A percentile compares a stretch with the other conserved stretches of the same genome.
phyloP scores from a whole-genome alignment of 1,140 invertebrate species.

The Heliothis virescens region DNA sequence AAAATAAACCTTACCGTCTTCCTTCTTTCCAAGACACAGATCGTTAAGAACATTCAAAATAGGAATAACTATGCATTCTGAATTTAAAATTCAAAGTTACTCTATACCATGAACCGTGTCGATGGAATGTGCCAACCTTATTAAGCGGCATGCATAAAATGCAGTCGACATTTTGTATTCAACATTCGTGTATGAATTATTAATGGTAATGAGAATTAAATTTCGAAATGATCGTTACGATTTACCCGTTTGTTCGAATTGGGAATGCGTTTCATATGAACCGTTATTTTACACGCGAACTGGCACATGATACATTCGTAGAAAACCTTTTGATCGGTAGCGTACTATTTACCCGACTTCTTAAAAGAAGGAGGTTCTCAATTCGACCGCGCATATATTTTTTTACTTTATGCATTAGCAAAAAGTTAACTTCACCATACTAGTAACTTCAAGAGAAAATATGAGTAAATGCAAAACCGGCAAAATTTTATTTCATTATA shows the following conservation, averaged over 20 bases:
- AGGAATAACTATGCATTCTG: not conserved
- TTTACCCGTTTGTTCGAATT: not conserved
- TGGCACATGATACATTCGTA: not conserved
- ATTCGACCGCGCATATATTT: too few relatives aligned
- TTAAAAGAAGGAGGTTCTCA: too few relatives aligned
- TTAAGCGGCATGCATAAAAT: conserved; percentile 42
- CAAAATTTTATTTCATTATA: too few relatives aligned
- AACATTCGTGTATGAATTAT: conserved; percentile 53
- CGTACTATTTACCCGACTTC: too few relatives aligned
- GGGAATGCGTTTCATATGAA: not conserved
- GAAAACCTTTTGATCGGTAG: too few relatives aligned
- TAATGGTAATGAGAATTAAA: conserved; percentile 56
- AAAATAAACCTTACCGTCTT: not conserved
- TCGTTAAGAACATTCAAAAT: not conserved
- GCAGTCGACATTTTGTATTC: conserved; percentile 51
- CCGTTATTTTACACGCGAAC: not conserved
- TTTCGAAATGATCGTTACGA: conserved; percentile 38
- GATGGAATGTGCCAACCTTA: conserved; percentile 25
- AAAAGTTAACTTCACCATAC: too few relatives aligned
- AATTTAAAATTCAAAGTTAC: conserved; percentile 29
- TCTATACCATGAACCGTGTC: not conserved
- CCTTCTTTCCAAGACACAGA: not conserved
- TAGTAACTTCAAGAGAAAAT: too few relatives aligned
- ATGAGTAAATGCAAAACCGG: too few relatives aligned
- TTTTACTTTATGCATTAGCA: too few relatives aligned